These are phyloP conservation scores for Pteruthius melanotis DNA, from an alignment of 2,113 vertebrate genomes.

Conservation along the genomic window DNA sequence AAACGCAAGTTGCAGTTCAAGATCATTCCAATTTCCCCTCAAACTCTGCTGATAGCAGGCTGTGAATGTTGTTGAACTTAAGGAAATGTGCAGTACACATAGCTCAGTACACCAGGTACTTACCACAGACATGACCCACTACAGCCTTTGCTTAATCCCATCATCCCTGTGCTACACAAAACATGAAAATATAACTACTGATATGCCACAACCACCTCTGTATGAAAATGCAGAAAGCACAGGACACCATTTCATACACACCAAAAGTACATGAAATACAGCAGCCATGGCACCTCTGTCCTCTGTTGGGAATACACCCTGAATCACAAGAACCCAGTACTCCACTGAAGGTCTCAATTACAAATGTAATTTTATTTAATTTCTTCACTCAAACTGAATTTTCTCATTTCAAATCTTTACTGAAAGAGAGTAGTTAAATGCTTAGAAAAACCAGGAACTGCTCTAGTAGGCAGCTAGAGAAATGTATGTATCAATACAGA, in stretches of 20 bases:
- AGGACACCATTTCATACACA: neutral
- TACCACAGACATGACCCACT: neutral
- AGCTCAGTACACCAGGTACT: neutral
- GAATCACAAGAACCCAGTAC: neutral
- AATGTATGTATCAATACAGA: conserved; percentile 40
- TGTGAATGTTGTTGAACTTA: neutral
- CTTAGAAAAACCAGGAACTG: conserved; percentile 36
- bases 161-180: neutral
- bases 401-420: conserved; percentile 77
- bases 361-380: conserved; percentile 85
- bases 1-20: neutral
- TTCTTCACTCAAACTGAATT: conserved; percentile 74
- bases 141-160: neutral
- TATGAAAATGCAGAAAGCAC: neutral
- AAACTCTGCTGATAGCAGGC: neutral
- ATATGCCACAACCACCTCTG: neutral
- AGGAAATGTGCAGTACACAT: neutral
- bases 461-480: conserved; percentile 35
- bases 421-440: conserved; percentile 57
- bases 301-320: accelerated
- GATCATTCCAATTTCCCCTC: neutral
- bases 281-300: accelerated
- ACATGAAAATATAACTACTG: neutral
- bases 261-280: neutral
- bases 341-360: conserved; percentile 65